phyloP scores from a whole-genome alignment of 2,113 vertebrate species.

The Setophaga petechia region DNA sequence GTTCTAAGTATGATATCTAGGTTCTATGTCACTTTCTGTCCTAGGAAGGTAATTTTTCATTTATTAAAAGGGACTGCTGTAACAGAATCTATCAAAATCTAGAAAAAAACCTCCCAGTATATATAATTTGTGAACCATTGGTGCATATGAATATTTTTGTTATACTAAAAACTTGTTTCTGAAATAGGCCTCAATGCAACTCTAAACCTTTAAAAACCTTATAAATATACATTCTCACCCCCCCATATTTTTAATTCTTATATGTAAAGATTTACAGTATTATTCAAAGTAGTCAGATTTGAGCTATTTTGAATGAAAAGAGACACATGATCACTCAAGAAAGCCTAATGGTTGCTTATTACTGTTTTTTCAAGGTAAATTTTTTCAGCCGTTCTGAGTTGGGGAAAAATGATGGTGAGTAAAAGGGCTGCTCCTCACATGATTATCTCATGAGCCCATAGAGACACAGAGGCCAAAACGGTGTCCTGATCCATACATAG shows the following conservation, averaged over 20 bases:
- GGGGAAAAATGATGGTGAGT: accelerated
- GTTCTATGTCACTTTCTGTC: neutral
- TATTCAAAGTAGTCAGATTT: neutral
- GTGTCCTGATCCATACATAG: neutral
- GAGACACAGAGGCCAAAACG: neutral
- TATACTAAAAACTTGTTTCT: neutral
- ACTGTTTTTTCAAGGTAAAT: neutral
- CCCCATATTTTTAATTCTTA: neutral
- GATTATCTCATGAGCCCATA: neutral
- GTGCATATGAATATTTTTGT: neutral
- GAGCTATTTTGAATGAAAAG: neutral
- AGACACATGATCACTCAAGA: neutral
- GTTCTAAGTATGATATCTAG: neutral
- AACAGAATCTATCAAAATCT: neutral
- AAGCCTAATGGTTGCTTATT: neutral
- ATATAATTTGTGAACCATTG: neutral
- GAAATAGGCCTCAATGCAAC: neutral
- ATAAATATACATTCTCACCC: neutral
- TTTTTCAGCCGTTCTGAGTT: neutral
- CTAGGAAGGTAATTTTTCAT: neutral
- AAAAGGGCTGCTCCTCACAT: neutral
- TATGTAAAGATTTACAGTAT: neutral
- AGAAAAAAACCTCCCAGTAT: accelerated
- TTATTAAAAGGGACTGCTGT: neutral
- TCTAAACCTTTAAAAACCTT: neutral